Percentiles rank a stretch among this genome's conserved stretches.
These are phyloP conservation scores for Adineta ricciae DNA, from an alignment of 2,888 invertebrate species.

Conservation along the genomic window DNA sequence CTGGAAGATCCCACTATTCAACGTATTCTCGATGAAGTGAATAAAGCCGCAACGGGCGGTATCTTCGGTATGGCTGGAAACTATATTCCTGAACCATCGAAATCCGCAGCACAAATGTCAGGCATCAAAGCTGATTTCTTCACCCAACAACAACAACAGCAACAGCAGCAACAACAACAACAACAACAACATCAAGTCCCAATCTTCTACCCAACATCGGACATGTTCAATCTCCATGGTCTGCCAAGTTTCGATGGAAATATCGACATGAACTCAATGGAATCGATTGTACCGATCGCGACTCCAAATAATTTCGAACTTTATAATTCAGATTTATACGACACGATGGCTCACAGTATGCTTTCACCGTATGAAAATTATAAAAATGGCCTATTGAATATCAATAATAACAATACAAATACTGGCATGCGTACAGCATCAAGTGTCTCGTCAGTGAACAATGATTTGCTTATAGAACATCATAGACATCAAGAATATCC, in stretches of 20 bases:
- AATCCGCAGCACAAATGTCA: not conserved
- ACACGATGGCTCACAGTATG: not conserved
- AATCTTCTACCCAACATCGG: not conserved
- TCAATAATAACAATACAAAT: not conserved
- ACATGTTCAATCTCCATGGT: not conserved
- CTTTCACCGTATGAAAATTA: not conserved
- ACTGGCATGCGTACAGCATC: not conserved
- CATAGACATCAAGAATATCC: not conserved
- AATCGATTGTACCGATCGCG: not conserved
- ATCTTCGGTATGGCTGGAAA: not conserved
- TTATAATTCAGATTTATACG: not conserved
- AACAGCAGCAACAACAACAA: not conserved
- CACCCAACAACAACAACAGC: not conserved
- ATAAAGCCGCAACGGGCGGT: not conserved
- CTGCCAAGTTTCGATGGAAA: not conserved
- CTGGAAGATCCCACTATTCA: conserved; percentile 11
- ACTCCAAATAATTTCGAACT: not conserved
- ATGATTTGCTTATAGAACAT: not conserved
- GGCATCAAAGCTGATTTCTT: not conserved
- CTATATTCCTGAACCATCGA: not conserved
- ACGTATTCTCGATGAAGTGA: not conserved
- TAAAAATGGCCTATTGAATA: not conserved
- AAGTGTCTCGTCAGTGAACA: not conserved
- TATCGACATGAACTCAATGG: not conserved
- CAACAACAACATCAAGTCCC: not conserved